Percentiles rank a stretch among this genome's conserved stretches.
Evolutionary conservation across 2,888 invertebrate genomes (phyloP).

Genomic region (Hymenopus coronatus): DNA sequence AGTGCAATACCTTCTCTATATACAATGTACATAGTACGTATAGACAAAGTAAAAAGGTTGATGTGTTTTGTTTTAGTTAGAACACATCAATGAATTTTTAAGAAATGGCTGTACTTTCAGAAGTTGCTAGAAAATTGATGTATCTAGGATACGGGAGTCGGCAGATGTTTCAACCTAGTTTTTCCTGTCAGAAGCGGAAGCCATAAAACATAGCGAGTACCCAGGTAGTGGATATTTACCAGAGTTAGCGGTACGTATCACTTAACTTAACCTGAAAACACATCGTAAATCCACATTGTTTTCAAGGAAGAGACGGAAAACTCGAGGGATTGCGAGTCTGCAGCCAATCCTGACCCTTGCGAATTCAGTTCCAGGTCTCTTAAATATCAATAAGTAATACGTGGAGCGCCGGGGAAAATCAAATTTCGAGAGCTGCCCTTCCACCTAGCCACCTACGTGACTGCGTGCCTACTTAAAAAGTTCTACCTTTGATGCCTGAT

Average conservation of each 20-base stretch:
- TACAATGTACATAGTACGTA: no score
- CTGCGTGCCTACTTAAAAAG: no score
- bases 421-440: no score
- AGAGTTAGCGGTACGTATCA: neutral
- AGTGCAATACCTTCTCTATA: no score
- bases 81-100: no score
- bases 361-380: no score
- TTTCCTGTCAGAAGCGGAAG: neutral
- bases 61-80: no score
- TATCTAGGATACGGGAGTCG: neutral
- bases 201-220: neutral
- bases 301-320: neutral
- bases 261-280: constrained; percentile 1
- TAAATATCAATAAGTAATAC: no score
- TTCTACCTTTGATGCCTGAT: no score
- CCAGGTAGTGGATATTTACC: neutral
- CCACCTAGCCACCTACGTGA: no score
- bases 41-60: no score
- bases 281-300: constrained; percentile 5
- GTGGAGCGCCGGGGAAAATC: no score
- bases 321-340: neutral
- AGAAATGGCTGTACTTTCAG: neutral
- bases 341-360: neutral
- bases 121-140: neutral
- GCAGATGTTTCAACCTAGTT: neutral